Evolutionary conservation across 2,888 invertebrate genomes (phyloP), one percentile per base, ranked within the genome.

Genomic region (Masnerella sp.): DNA sequence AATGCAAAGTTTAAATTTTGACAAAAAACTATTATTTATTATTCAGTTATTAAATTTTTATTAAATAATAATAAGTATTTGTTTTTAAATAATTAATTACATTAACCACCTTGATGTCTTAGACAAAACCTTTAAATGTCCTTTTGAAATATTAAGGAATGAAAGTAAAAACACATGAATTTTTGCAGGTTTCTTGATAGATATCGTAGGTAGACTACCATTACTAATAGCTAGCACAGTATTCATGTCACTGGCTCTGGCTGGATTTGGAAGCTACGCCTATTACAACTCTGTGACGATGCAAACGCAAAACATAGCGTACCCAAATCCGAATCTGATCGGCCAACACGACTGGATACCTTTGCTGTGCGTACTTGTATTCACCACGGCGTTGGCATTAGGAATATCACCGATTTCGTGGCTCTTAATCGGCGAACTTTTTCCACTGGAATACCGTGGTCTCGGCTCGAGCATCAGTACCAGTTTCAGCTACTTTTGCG

Each of bases 391-490:
- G 38, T 95, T 95, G 84, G 94, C 95, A n/a, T 88, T 95, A 79
- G 95, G 95, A 52, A 95, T 95, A 88, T 95, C 94, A 85, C 95
- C 96, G 18, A 95, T 96, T 83, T 95, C 95, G 22, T 95, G 95
- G 93, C 88, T 96, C 74, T 89, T 95, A 82, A 93, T 95, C 80
- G 94, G 94, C 64, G 95, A 95, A 86, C 88, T 96, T 61, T 95
- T 96, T 88, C 93, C 96, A 47, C 86, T 94, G 69, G 94, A 95
- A 85, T 95, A 92, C 86, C 90, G 95, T 83, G 95, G 96, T n/a
- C 90, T 95, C 76, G 96, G 96, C 0, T 94, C 95, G 72, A 95
- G 96, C 28, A 90, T 96, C 85, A 95, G 96, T 11, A 94, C 95
- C 0, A 92, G 95, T 47, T 94, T 95, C 85, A 96, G 95, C 86